These are phyloP conservation scores for Centropus bengalensis DNA, from an alignment of 2,113 vertebrate species.

Conservation along the genomic window DNA sequence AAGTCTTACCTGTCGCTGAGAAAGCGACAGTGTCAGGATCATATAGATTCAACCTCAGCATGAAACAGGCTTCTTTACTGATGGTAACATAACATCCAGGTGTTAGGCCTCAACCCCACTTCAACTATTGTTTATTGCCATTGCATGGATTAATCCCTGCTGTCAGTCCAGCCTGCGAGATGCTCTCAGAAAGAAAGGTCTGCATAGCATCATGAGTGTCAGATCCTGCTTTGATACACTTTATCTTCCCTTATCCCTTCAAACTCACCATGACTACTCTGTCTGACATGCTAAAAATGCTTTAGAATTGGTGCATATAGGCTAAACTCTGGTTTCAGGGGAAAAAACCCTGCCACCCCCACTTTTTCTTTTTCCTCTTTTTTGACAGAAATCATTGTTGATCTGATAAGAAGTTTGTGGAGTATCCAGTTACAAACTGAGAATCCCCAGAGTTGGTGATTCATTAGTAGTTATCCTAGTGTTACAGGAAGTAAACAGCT, in stretches of 20 bases:
- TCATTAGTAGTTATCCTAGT: constrained; percentile 68
- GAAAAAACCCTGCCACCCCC: constrained; percentile 1
- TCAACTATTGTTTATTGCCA: constrained; percentile 70
- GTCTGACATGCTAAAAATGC: constrained; percentile 68
- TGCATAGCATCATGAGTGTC: constrained; percentile 77
- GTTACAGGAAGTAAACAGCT: constrained; percentile 70
- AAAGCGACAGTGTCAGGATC: background rate
- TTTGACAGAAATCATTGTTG: constrained; percentile 71
- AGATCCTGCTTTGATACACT: constrained; percentile 77
- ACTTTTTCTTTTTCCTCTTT: background rate
- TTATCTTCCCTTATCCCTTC: constrained; percentile 76
- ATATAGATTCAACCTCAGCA: background rate
- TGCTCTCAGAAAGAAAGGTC: constrained; percentile 75
- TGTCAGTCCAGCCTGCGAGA: constrained; percentile 72
- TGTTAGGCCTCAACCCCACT: constrained; percentile 72
- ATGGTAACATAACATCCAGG: constrained; percentile 64
- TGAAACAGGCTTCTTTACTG: background rate
- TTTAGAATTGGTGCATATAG: constrained; percentile 49
- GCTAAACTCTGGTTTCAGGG: constrained; percentile 59
- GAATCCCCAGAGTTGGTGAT: constrained; percentile 55
- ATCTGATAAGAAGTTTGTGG: constrained; percentile 72
- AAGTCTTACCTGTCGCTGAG: constrained; percentile 1
- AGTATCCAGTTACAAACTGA: constrained; percentile 67
- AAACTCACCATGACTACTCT: constrained; percentile 71
- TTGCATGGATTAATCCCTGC: constrained; percentile 76